A percentile compares a stretch with the other conserved stretches of the same genome.
phyloP scores from a whole-genome alignment of 2,888 invertebrate species.

The Hedya salicella region DNA sequence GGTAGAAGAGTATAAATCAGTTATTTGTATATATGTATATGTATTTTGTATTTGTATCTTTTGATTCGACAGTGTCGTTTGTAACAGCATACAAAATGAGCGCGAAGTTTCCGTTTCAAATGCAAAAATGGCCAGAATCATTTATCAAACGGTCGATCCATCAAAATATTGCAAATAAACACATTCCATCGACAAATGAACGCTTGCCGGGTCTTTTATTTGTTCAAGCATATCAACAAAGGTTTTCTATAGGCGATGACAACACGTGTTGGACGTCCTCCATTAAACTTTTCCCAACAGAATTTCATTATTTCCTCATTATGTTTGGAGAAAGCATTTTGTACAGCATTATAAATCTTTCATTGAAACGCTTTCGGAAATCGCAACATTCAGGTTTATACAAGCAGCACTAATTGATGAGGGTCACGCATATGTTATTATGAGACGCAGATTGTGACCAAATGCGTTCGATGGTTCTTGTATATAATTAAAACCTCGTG shows the following conservation, averaged over 20 bases:
- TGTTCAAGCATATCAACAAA: conserved; percentile 17
- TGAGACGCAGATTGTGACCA: conserved; percentile 2
- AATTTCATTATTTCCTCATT: conserved; percentile 12
- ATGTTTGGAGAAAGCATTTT: conserved; percentile 5
- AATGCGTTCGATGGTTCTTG: not conserved
- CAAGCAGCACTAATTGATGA: conserved; percentile 55
- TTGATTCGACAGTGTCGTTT: too few relatives aligned
- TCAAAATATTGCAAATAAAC: conserved; percentile 45
- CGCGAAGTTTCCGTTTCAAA: too few relatives aligned
- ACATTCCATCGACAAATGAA: conserved; percentile 5
- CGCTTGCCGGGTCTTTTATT: too few relatives aligned
- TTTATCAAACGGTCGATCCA: conserved; percentile 55
- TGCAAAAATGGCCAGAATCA: conserved; percentile 41
- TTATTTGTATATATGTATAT: too few relatives aligned
- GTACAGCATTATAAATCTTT: conserved; percentile 30
- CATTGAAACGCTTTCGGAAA: conserved; percentile 45
- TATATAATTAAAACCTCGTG: too few relatives aligned
- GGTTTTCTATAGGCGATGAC: conserved; percentile 15
- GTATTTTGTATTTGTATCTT: too few relatives aligned
- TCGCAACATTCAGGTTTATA: conserved; percentile 50
- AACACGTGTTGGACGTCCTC: conserved; percentile 17
- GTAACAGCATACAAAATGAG: too few relatives aligned
- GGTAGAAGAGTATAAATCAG: too few relatives aligned
- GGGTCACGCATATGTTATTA: conserved; percentile 46
- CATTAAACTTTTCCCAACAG: conserved; percentile 7